Conservation (phyloP, 2,888 invertebrate species). For the Aradus depressus region DNA sequence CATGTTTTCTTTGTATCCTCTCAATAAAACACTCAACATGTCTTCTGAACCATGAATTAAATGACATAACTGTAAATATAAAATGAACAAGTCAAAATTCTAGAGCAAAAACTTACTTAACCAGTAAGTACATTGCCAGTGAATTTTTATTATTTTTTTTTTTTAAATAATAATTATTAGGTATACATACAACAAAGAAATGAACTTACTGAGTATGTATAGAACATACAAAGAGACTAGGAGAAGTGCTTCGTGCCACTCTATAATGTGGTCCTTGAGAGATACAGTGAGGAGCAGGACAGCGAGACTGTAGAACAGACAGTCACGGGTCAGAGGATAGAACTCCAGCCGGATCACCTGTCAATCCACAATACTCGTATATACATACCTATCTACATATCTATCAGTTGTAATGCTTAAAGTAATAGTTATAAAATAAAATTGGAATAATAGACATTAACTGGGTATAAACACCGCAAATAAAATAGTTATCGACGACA, state of each 20-base stretch:
- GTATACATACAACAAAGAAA: neutral
- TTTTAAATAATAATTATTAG: too few relatives aligned
- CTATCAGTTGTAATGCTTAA: too few relatives aligned
- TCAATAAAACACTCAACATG: neutral
- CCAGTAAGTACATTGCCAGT: too few relatives aligned
- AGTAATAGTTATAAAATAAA: too few relatives aligned
- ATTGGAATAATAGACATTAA: too few relatives aligned
- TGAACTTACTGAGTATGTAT: conserved; percentile 60
- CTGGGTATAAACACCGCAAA: too few relatives aligned
- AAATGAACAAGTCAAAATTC: neutral
- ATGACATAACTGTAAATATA: conserved; percentile 10
- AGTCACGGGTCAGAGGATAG: conserved; percentile 76
- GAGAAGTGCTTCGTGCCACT: conserved; percentile 72
- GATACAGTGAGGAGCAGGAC: conserved; percentile 68
- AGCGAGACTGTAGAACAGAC: conserved; percentile 66
- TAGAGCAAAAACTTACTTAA: conserved; percentile 55
- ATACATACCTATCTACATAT: too few relatives aligned
- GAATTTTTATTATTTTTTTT: too few relatives aligned
- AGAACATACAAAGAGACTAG: conserved; percentile 65
- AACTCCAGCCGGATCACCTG: conserved; percentile 70
- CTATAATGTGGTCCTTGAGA: conserved; percentile 69
- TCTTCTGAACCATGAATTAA: conserved; percentile 1
- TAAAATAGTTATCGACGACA: too few relatives aligned
- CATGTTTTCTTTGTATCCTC: neutral
- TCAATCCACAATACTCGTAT: conserved; percentile 12